Conservation (phyloP, 2,113 vertebrate genomes). For the rat (Rattus norvegicus) region DNA sequence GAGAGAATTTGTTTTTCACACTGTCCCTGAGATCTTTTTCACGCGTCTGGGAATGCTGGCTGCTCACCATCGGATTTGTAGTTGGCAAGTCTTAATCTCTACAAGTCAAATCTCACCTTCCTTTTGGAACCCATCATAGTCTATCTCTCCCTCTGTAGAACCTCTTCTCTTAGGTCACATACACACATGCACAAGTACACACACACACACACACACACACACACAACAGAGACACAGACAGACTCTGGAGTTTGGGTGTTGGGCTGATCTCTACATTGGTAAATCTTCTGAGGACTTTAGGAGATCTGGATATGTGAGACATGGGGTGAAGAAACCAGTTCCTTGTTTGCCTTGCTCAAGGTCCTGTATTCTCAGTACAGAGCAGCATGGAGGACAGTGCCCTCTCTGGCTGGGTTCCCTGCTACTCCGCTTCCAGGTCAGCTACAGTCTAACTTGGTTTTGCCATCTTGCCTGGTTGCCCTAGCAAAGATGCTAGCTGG, state of each 20-base stretch:
- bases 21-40: background rate
- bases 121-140: background rate
- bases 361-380: background rate
- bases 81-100: background rate
- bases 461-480: background rate
- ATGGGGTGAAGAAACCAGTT: background rate
- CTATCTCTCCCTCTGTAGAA: background rate
- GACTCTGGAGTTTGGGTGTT: background rate
- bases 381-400: accelerated
- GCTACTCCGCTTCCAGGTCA: background rate
- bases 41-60: background rate
- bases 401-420: background rate
- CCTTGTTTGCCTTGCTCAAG: background rate
- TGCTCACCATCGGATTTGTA: background rate
- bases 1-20: background rate
- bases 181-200: background rate
- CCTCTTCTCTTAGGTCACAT: background rate
- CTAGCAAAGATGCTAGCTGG: background rate
- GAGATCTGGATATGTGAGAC: background rate
- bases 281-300: background rate
- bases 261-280: background rate
- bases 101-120: background rate
- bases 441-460: background rate
- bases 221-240: background rate
- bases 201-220: background rate